Evolutionary conservation across 2,113 vertebrate genomes (phyloP), one percentile per base, ranked within the genome.

Genomic region (Notiomystis cincta): DNA sequence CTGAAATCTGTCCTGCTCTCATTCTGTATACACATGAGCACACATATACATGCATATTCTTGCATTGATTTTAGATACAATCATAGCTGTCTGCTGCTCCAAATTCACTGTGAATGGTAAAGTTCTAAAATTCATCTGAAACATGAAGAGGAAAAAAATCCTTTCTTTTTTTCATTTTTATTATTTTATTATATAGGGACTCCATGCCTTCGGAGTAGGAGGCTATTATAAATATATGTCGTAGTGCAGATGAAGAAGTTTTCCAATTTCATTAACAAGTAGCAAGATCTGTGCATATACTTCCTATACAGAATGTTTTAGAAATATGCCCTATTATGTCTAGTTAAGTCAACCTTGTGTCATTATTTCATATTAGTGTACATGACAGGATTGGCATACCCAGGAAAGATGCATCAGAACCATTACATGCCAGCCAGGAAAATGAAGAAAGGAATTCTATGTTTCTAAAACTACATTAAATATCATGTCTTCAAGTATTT

Each of bases 321-420:
- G 84, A 96, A 86, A 95, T 67, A 65, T 23, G 23, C 61, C 89
- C 91, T 95, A 93, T 96, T 97, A 97, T 77, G 44, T 94, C 94
- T 76, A 50, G 87, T 97, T 97, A 96, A 96, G 75, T 97, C 96
- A 96, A 84, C 89, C 67, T 87, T 78, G 65, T 91, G 87, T 94
- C 95, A 86, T 97, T 95, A 93, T 72, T 97, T 96, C 93, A 58
- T 70, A 90, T 96, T 96, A 96, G 88, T 84, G 61, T 93, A 82
- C 82, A 73, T 79, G 90, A 94, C 83, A 96, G 91, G 37, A 97
- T 50, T 96, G 92, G 73, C 93, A 96, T 90, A 88, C 53, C 18
- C 57, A 66, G 84, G 61, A 95, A 96, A 86, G 75, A 94, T 72
- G 65, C 65, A 85, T 91, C 89, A 91, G 30, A 95, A 56, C 50